phyloP scores from a whole-genome alignment of 2,797 vertebrate species.

The Etheostoma nigrum region DNA sequence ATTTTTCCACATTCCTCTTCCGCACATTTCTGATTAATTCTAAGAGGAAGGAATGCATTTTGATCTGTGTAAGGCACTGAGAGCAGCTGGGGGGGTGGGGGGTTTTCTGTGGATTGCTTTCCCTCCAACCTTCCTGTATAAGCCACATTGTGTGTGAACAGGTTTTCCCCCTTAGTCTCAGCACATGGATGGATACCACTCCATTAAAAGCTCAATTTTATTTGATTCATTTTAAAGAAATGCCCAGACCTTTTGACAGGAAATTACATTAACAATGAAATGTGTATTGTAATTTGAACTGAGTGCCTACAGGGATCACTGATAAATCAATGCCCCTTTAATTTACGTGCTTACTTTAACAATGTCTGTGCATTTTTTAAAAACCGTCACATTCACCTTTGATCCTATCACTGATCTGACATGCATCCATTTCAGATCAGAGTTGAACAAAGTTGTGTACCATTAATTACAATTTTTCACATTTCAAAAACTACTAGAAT shows the following conservation, averaged over 20 bases:
- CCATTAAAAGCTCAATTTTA: neutral
- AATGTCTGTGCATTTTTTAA: neutral
- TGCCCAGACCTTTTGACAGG: neutral
- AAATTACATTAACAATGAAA: neutral
- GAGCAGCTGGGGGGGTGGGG: slow-evolving; percentile 29
- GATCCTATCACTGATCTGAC: too few species aligned
- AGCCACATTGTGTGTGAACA: slow-evolving; percentile 26
- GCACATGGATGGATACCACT: neutral
- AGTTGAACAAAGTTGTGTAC: neutral
- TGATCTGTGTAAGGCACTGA: neutral
- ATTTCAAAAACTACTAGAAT: too few species aligned
- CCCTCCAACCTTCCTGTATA: slow-evolving; percentile 42
- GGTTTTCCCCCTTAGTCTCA: slow-evolving; percentile 20
- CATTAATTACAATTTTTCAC: too few species aligned
- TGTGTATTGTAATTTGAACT: neutral
- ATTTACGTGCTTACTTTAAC: neutral
- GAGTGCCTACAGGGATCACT: neutral
- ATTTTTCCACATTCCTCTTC: too few species aligned
- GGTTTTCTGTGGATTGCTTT: slow-evolving; percentile 62
- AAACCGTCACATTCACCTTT: neutral
- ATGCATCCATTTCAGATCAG: neutral
- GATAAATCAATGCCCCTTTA: neutral
- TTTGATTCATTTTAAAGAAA: neutral
- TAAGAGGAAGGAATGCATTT: slow-evolving; percentile 35
- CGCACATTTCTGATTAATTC: neutral